A percentile compares a stretch with the other conserved stretches of the same genome.
Conservation (phyloP, 2,113 vertebrate genomes). For the Toxotes jaculatrix region DNA sequence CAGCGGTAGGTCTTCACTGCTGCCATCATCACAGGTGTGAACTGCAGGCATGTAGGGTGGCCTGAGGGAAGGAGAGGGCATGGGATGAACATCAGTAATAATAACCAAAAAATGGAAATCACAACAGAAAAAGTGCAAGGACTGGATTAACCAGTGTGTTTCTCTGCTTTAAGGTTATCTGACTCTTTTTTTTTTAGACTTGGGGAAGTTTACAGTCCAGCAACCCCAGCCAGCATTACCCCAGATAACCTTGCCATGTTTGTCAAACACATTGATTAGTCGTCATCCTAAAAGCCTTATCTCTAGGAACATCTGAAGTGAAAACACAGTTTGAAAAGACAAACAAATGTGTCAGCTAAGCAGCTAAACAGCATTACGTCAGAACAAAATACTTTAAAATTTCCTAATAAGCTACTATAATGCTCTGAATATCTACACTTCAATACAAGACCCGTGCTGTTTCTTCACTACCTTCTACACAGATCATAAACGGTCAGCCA, state of each 20-base stretch:
- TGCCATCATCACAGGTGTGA: conserved; percentile 97
- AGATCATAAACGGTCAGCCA: too few species aligned
- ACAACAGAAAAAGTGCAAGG: not conserved
- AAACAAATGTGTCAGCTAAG: not conserved
- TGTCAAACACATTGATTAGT: too few species aligned
- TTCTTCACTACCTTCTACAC: too few species aligned
- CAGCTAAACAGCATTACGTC: not conserved
- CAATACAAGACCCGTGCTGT: too few species aligned
- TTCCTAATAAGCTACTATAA: too few species aligned
- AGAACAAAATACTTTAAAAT: not conserved
- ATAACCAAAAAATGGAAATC: not conserved
- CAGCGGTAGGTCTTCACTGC: conserved; percentile 98
- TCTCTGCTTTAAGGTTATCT: not conserved
- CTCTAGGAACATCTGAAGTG: too few species aligned
- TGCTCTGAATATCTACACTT: not conserved
- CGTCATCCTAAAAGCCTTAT: too few species aligned
- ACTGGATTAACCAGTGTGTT: not conserved
- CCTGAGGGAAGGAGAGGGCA: conserved; percentile 74
- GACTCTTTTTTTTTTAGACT: too few species aligned
- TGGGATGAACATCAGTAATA: not conserved
- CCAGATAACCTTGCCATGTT: not conserved
- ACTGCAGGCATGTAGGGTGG: conserved; percentile 96
- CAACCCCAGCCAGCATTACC: not conserved
- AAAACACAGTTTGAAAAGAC: not conserved
- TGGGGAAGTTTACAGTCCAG: too few species aligned